These are phyloP conservation scores for Mesorhabditis sp. DNA, from an alignment of 2,888 invertebrate genomes.

Conservation along the genomic window DNA sequence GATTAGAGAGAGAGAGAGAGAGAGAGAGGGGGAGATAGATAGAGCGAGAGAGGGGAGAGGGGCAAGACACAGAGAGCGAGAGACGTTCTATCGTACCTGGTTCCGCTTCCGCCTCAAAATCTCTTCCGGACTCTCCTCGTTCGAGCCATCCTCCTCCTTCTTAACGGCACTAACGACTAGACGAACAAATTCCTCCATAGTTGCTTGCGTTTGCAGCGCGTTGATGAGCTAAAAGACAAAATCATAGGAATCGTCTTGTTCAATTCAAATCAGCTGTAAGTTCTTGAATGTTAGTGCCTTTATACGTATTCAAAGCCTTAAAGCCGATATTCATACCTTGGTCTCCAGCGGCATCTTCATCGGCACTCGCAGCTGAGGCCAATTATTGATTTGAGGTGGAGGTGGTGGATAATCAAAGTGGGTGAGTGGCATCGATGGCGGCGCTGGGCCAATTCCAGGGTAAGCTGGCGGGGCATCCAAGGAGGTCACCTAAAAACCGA, in stretches of 20 bases:
- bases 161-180: constrained; percentile 42
- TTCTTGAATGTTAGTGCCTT: no score
- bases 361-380: no score
- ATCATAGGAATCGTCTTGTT: no score
- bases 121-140: constrained; percentile 41
- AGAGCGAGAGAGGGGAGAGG: neutral
- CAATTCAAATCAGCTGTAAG: no score
- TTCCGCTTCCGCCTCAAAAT: constrained; percentile 45
- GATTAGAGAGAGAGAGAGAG: no score
- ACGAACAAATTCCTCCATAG: constrained; percentile 48
- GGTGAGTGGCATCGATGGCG: neutral
- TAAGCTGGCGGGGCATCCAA: constrained; percentile 2
- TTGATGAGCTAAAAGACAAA: neutral
- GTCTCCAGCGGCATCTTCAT: neutral
- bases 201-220: constrained; percentile 11
- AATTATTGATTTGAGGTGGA: neutral
- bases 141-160: constrained; percentile 27
- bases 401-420: neutral
- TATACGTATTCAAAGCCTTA: no score
- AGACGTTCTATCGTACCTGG: constrained; percentile 25
- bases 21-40: no score
- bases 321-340: neutral
- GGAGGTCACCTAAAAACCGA: neutral
- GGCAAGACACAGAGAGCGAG: neutral
- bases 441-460: neutral